phyloP scores from a whole-genome alignment of 2,888 invertebrate species.

The Tipula helvola region DNA sequence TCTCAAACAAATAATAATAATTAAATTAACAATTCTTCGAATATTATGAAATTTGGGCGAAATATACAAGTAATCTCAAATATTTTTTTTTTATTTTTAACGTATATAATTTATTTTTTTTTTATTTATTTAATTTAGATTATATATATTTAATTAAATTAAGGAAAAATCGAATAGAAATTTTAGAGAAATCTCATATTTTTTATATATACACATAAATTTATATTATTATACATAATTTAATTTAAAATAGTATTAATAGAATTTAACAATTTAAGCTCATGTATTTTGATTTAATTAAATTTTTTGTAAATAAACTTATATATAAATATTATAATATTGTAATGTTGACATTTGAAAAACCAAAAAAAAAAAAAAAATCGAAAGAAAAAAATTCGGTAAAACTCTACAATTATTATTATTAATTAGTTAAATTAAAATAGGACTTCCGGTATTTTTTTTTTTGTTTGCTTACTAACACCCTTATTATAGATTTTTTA shows the following conservation, averaged over 20 bases:
- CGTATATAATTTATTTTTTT: background rate
- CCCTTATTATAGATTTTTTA: background rate
- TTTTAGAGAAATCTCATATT: background rate
- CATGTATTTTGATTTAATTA: background rate
- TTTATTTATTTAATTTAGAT: background rate
- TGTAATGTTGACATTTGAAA: background rate
- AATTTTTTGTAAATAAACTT: background rate
- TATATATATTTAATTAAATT: background rate
- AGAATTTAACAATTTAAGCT: background rate
- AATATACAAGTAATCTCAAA: background rate
- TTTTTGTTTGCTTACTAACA: background rate
- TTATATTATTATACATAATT: background rate
- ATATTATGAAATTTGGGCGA: background rate
- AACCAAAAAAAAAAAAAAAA: background rate
- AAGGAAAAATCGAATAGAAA: background rate
- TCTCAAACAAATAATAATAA: background rate
- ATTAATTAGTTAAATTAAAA: background rate
- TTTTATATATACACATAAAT: background rate
- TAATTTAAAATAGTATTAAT: background rate
- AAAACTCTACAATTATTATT: background rate
- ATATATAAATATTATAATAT: background rate
- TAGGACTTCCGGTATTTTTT: background rate
- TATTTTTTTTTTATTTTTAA: background rate
- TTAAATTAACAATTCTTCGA: background rate
- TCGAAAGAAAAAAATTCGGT: background rate